Base-by-base conservation (phyloP, 1,140 invertebrate species). In the Cydia strobilella region DNA sequence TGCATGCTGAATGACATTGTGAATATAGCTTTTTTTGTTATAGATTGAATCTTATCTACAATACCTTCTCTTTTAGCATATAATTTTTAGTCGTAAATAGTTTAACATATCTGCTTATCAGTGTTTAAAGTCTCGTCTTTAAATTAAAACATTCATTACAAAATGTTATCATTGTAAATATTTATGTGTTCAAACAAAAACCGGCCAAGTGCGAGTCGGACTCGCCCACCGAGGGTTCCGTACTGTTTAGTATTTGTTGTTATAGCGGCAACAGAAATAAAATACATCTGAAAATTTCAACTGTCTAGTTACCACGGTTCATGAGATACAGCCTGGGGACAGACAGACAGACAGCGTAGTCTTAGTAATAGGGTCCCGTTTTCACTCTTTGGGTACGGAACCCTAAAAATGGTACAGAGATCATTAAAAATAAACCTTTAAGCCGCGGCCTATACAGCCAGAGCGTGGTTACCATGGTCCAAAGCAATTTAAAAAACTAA, bases 401-500 rank as follows among this genome's bases (percentile, higher is more conserved):
- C n/a, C n/a, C n/a, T n/a, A n/a, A n/a, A n/a, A 23, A 10, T 62
- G 54, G 3, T 62, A 66, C 35, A 66, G 12, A 15, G 15, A 15
- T 66, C 62, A 63, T 31, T 31, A 31, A 66, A 31, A 66, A 63
- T 25, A 23, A 23, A 25, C 7, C 23, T 27, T 31, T 25, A 18
- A 23, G 18, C 31, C 15, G 13, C 7, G 2, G 31, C 6, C 63
- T 35, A 18, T 35, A 66, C 27, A 35, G 63, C 27, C 63, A 66
- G 7, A 66, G 9, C 15, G 63, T 15, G 25, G 63, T 31, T 31
- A 7, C 27, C 63, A 35, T 31, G 31, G 63, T n/a, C n/a, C 63
- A 66, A 66, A 31, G 63, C 27, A 31, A 66, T 27, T 66, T 27
- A 31, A 31, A 35, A 66, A 66, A 66, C 63, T 66, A 66, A 66